These are phyloP conservation scores for Triplophysa dalaica DNA, from an alignment of 2,113 vertebrate species.

Conservation along the genomic window DNA sequence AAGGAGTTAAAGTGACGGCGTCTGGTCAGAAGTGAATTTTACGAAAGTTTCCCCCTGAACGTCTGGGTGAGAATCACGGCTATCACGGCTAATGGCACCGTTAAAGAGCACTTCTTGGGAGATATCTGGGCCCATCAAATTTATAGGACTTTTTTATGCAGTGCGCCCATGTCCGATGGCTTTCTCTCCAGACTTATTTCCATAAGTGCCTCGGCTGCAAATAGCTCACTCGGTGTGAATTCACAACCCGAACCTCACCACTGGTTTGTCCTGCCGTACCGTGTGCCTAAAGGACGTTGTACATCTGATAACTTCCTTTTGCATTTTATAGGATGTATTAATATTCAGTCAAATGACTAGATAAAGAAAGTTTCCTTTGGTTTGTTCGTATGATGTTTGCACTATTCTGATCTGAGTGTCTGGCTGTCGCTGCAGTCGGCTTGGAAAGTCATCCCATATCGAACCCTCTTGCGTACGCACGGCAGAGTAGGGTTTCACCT, in stretches of 20 bases:
- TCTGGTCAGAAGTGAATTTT: slow-evolving; percentile 38
- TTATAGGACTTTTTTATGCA: slow-evolving; percentile 58
- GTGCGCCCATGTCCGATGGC: slow-evolving; percentile 47
- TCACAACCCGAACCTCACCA: slow-evolving; percentile 24
- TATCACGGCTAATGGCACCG: slow-evolving; percentile 52
- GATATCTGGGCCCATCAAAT: slow-evolving; percentile 53
- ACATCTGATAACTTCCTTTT: slow-evolving; percentile 28
- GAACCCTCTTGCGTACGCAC: slow-evolving; percentile 40
- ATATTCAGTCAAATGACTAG: background rate
- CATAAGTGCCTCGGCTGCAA: slow-evolving; percentile 53
- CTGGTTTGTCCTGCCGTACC: slow-evolving; percentile 27
- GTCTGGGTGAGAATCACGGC: slow-evolving; percentile 39
- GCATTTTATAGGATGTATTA: slow-evolving; percentile 9
- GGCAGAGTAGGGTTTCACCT: slow-evolving; percentile 46
- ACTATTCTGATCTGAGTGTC: background rate
- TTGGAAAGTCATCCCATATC: slow-evolving; percentile 17
- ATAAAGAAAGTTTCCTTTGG: background rate
- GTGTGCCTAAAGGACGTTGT: slow-evolving; percentile 41
- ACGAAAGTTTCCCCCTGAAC: slow-evolving; percentile 27
- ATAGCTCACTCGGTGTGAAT: slow-evolving; percentile 47
- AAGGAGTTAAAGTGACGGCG: slow-evolving; percentile 43
- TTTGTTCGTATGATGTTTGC: background rate
- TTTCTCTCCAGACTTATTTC: slow-evolving; percentile 53
- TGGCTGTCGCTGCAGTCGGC: slow-evolving; percentile 3
- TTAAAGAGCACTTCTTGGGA: slow-evolving; percentile 55